phyloP scores from a whole-genome alignment of 2,888 invertebrate genomes.

The Poecilus cupreus region DNA sequence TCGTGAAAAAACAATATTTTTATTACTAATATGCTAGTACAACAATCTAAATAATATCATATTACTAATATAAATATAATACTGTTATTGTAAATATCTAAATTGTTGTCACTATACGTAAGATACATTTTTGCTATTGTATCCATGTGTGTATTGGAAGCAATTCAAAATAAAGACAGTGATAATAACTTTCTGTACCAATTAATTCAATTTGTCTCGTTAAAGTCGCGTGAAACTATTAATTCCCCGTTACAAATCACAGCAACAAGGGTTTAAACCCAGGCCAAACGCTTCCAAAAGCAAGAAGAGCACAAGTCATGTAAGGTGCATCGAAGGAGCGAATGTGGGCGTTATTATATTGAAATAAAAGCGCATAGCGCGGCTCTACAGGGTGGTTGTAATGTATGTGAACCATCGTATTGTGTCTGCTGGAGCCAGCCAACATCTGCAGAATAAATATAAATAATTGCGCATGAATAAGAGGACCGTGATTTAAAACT shows the following conservation, averaged over 20 bases:
- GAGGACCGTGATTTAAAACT: conserved; percentile 58
- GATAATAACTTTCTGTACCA: too few relatives aligned
- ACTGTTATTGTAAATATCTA: too few relatives aligned
- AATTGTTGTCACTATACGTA: too few relatives aligned
- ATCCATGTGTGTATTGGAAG: too few relatives aligned
- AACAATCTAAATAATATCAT: too few relatives aligned
- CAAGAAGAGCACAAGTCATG: background rate
- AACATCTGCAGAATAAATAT: conserved; percentile 61
- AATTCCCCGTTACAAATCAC: background rate
- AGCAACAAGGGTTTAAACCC: background rate
- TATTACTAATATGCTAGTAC: too few relatives aligned
- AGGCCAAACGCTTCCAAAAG: background rate
- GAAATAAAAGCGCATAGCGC: conserved; percentile 56
- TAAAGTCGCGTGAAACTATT: background rate
- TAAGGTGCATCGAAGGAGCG: conserved; percentile 3
- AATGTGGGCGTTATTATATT: conserved; percentile 60
- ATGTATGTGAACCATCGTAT: conserved; percentile 50
- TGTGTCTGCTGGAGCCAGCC: conserved; percentile 20
- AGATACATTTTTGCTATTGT: too few relatives aligned
- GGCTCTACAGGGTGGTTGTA: conserved; percentile 46
- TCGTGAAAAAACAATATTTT: too few relatives aligned
- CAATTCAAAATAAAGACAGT: too few relatives aligned
- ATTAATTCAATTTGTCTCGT: background rate
- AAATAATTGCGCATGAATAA: conserved; percentile 61
- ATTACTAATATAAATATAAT: too few relatives aligned